phyloP scores from a whole-genome alignment of 2,113 vertebrate genomes.

The Gymnogyps californianus region DNA sequence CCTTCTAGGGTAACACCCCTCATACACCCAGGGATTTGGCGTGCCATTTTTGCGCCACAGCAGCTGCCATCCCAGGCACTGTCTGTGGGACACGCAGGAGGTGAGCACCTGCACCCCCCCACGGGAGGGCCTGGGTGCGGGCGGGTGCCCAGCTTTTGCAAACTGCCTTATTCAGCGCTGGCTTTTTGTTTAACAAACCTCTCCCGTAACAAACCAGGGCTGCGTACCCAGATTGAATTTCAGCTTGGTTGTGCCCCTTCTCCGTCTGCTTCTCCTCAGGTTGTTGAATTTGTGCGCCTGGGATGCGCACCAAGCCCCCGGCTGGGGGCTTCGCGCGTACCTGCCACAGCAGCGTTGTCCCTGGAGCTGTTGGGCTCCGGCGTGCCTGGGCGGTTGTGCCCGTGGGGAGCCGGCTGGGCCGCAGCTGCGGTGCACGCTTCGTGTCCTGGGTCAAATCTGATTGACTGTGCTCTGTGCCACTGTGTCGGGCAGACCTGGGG shows the following conservation, averaged over 20 bases:
- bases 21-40: background rate
- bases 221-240: background rate
- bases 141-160: background rate
- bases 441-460: fast-evolving
- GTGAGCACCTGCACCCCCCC: fast-evolving
- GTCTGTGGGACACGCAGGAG: fast-evolving
- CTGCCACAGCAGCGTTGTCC: fast-evolving
- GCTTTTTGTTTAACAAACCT: background rate
- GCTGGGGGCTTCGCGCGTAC: fast-evolving
- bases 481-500: background rate
- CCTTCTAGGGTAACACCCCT: fast-evolving
- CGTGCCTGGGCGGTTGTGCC: background rate
- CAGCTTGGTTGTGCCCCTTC: background rate
- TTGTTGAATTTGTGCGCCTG: background rate
- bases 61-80: background rate
- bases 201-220: background rate
- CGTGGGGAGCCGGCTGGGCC: fast-evolving
- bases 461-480: fast-evolving
- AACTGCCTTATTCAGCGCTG: fast-evolving
- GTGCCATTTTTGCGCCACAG: background rate
- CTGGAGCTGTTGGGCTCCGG: fast-evolving
- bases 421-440: fast-evolving
- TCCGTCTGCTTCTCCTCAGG: background rate
- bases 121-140: fast-evolving
- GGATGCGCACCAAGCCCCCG: fast-evolving